phyloP scores from a whole-genome alignment of 2,888 invertebrate species.

The Fragum sueziense region DNA sequence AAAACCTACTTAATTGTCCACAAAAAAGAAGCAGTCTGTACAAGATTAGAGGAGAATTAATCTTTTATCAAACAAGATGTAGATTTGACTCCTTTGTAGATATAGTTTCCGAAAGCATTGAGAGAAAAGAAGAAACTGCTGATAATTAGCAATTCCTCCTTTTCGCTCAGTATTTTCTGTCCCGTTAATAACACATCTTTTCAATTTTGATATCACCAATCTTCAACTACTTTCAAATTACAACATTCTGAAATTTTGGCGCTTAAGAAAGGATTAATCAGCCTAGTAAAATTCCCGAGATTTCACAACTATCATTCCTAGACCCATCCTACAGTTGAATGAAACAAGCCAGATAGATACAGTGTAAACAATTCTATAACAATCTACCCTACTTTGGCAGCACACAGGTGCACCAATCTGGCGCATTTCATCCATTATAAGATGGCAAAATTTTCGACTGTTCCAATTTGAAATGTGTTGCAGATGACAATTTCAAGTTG shows the following conservation, averaged over 20 bases:
- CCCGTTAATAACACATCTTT: too few species aligned
- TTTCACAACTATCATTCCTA: constrained; percentile 5
- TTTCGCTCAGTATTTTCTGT: neutral
- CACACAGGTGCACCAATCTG: too few species aligned
- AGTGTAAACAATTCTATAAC: neutral
- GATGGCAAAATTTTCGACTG: too few species aligned
- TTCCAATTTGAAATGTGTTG: too few species aligned
- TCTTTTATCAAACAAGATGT: neutral
- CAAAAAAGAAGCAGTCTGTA: too few species aligned
- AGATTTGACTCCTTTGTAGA: neutral
- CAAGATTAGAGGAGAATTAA: too few species aligned
- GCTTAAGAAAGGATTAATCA: neutral
- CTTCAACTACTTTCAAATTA: neutral
- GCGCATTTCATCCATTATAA: too few species aligned
- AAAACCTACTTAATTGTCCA: too few species aligned
- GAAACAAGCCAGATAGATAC: neutral
- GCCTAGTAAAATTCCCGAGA: constrained; percentile 16
- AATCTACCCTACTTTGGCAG: too few species aligned
- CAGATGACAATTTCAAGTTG: too few species aligned
- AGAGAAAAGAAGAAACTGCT: neutral
- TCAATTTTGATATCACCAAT: too few species aligned
- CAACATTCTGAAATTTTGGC: neutral
- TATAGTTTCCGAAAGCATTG: constrained; percentile 11
- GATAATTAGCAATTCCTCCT: neutral
- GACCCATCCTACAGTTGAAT: neutral